Evolutionary conservation across 2,888 invertebrate genomes (phyloP), one percentile per base, ranked within the genome.

Genomic region (Sceliomorpha sp.): DNA sequence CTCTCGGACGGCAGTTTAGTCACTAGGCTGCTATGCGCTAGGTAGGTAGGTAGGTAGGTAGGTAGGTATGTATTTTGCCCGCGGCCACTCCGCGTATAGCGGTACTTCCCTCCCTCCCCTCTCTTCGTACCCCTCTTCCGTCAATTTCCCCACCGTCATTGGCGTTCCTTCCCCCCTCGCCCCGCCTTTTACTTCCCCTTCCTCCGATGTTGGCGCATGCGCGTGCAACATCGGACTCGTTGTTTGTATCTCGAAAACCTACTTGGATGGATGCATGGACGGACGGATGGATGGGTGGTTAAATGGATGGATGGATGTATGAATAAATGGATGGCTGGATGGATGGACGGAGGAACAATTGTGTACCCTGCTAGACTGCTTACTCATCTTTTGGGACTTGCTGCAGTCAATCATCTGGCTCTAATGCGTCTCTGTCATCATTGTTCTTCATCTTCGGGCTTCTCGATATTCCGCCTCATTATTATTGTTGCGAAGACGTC

Each of bases 31-130:
- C 51, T 63, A 63, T 69, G 58, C 32, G 59, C 63, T 70, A 67
- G 66, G 55, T 53, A 53, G 64, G 67, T 67, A 59, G 60, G 55
- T 56, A 60, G 67, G 76, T 74, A 78, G 80, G 77, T 86, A 85
- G 84, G 84, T 85, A 84, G 84, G 82, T 83, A 85, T 85, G 85
- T 83, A 85, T 86, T 82, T 80, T 74, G 85, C 86, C 85, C 75
- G 71, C 70, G 83, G 86, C 85, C 63, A 81, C 83, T 79, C 77
- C 81, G 77, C 77, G 82, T 79, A 82, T 86, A 86, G 86, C 87
- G 87, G 86, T 87, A 86, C 87, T 85, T 83, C 67, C 75, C 76
- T 73, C 70, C 73, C 77, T 75, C 78, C 72, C 73, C 45, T 60
- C 74, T 69, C 56, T 75, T 37, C 60, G 42, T 37, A 26, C 71